Conservation (phyloP, 2,888 invertebrate genomes). For the Tineola bisselliella region DNA sequence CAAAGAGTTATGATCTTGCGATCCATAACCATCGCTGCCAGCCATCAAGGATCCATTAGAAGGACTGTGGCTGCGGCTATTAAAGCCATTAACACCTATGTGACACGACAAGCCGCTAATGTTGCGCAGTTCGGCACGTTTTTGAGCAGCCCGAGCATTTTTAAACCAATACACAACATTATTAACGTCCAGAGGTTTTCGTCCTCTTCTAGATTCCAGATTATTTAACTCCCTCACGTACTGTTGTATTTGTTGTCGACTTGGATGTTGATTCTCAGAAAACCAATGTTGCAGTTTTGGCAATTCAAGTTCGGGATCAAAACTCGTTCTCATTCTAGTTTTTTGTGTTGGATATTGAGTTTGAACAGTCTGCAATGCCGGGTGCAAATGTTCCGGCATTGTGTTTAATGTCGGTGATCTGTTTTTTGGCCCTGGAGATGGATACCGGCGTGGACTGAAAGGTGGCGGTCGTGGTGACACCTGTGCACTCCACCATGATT, state of each 20-base stretch:
- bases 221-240: slow-evolving; percentile 95
- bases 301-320: slow-evolving; percentile 95
- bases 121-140: slow-evolving; percentile 84
- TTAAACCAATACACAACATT: slow-evolving; percentile 99
- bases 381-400: slow-evolving; percentile 72
- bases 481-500: slow-evolving; percentile 89
- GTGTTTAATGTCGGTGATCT: slow-evolving; percentile 54
- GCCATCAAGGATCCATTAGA: slow-evolving; percentile 71
- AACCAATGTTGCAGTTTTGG: slow-evolving; percentile 98
- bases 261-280: slow-evolving; percentile 96
- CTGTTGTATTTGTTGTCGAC: slow-evolving; percentile 94
- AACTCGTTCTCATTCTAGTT: slow-evolving; percentile 95
- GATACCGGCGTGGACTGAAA: slow-evolving; percentile 59
- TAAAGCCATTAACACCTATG: slow-evolving; percentile 71
- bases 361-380: slow-evolving; percentile 80
- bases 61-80: slow-evolving; percentile 72
- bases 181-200: slow-evolving; percentile 94
- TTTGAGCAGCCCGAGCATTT: slow-evolving; percentile 95
- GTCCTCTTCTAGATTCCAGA: slow-evolving; percentile 88
- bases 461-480: slow-evolving; percentile 70
- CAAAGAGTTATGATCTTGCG: slow-evolving; percentile 66
- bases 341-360: slow-evolving; percentile 84
- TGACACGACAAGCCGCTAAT: slow-evolving; percentile 69
- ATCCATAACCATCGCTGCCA: slow-evolving; percentile 69
- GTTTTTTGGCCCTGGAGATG: slow-evolving; percentile 61